Base-by-base conservation (phyloP, 2,797 vertebrate species). In the Crocidura indochinensis region DNA sequence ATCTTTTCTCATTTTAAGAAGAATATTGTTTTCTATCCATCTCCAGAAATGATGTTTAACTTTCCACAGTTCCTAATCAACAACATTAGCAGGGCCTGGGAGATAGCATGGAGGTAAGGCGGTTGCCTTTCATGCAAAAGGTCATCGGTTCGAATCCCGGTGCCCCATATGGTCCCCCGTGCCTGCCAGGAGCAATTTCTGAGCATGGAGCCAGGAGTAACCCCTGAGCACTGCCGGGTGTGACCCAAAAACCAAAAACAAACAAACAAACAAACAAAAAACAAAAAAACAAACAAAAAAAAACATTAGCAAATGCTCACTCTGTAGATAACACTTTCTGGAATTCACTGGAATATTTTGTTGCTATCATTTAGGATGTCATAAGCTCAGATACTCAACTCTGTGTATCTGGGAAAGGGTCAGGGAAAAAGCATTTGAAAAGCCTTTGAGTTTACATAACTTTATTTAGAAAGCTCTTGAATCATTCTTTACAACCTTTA, bases 1-100 rank as follows among this genome's bases (percentile, higher is more conserved):
- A 79, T 89, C 89, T 94, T 86, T 81, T 72, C 92, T 80, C 85
- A 85, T 46, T 20, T 68, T 19, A 17, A 80, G 81, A 82, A 87
- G 90, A 73, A 80, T 62, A 51, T 91, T 77, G 38, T 85, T 62
- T 62, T 29, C 65, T 27, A 8, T 74, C 27, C 2, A 44, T 69
- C 22, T 80, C 49, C 29, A 4, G 17, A 27, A 31, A 22, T 10
- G 38, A 77, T 26, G 91, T 88, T 69, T 27, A 90, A 71, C 53
- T 14, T 26, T 87, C 38, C 27, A 9, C 11, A 84, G 78, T 83
- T 60, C 19, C 51, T 86, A 24, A 86, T 91, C 46, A 62, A 60
- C 62, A 78, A 91, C 79, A 53, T 86, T 72, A 86, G 89, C 67
- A 67, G n/a, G n/a, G n/a, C n/a, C n/a, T n/a, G n/a, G n/a, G n/a